A percentile compares a stretch with the other conserved stretches of the same genome.
These are phyloP conservation scores for Sebastolobus altivelis DNA, from an alignment of 2,797 vertebrate genomes.

Conservation along the genomic window DNA sequence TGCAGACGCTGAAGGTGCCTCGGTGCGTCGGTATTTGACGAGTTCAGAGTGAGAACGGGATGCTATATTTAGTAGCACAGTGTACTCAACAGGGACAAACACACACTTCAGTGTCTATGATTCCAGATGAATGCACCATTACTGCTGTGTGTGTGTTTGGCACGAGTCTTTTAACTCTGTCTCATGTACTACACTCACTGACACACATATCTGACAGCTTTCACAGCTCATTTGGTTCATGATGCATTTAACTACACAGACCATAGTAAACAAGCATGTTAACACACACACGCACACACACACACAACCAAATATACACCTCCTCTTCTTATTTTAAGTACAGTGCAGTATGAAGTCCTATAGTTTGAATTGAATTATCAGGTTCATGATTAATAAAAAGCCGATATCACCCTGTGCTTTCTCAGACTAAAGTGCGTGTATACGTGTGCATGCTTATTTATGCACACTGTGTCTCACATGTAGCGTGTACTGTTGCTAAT, in stretches of 20 bases:
- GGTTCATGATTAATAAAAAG: neutral
- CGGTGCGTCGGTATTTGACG: neutral
- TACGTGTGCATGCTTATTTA: neutral
- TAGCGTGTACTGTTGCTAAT: conserved; percentile 32
- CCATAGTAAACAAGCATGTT: neutral
- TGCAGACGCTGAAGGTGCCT: neutral
- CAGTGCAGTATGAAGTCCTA: neutral
- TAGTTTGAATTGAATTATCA: neutral
- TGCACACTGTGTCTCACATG: neutral
- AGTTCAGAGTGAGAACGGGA: too few species aligned
- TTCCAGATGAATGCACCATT: neutral
- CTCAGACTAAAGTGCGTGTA: neutral
- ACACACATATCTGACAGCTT: conserved; percentile 18
- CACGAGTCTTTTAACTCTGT: neutral
- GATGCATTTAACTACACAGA: conserved; percentile 2
- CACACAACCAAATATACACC: neutral
- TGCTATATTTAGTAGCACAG: neutral
- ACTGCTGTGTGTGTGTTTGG: neutral
- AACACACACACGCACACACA: neutral
- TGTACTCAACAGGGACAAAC: neutral
- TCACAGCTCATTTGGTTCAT: conserved; percentile 23
- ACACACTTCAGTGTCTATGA: neutral
- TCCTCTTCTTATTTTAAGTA: neutral
- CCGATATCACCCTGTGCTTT: neutral
- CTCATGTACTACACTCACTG: neutral